A percentile compares a stretch with the other conserved stretches of the same genome.
These are phyloP conservation scores for Leptinotarsa tumamoca DNA, from an alignment of 2,888 invertebrate genomes.

Conservation along the genomic window DNA sequence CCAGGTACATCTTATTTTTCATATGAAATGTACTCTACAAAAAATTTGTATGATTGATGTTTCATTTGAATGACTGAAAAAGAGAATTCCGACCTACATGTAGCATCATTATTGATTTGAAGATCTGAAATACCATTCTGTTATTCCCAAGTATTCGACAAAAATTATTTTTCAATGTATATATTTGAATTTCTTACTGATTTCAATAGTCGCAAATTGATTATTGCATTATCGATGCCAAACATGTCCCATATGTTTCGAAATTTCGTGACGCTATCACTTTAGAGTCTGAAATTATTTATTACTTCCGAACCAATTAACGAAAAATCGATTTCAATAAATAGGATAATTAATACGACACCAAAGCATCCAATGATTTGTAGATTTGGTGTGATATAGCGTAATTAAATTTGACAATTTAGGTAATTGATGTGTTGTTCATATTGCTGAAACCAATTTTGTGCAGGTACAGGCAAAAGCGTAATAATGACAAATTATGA, in stretches of 20 bases:
- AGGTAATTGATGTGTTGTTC: constrained; percentile 26
- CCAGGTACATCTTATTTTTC: too few relatives aligned
- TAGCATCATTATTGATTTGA: too few relatives aligned
- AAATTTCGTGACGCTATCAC: neutral
- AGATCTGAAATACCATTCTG: too few relatives aligned
- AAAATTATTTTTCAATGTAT: too few relatives aligned
- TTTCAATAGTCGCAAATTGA: too few relatives aligned
- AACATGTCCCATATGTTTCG: neutral
- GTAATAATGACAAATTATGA: constrained; percentile 7
- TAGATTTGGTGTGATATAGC: constrained; percentile 21
- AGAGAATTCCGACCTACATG: too few relatives aligned
- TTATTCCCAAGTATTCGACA: too few relatives aligned
- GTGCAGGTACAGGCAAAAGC: constrained; percentile 8
- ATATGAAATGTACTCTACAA: too few relatives aligned
- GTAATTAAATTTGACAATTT: constrained; percentile 24
- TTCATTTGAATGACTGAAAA: too few relatives aligned
- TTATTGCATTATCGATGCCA: too few relatives aligned
- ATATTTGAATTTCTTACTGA: too few relatives aligned
- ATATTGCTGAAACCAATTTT: constrained; percentile 16
- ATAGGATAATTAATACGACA: constrained; percentile 21
- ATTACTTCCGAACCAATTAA: constrained; percentile 25
- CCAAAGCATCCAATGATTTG: constrained; percentile 17
- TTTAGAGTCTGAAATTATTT: neutral
- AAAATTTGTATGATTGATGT: too few relatives aligned
- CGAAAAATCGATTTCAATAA: constrained; percentile 14